These are phyloP conservation scores for Brachypalpus laphriformis DNA, from an alignment of 2,888 invertebrate species.

Conservation along the genomic window DNA sequence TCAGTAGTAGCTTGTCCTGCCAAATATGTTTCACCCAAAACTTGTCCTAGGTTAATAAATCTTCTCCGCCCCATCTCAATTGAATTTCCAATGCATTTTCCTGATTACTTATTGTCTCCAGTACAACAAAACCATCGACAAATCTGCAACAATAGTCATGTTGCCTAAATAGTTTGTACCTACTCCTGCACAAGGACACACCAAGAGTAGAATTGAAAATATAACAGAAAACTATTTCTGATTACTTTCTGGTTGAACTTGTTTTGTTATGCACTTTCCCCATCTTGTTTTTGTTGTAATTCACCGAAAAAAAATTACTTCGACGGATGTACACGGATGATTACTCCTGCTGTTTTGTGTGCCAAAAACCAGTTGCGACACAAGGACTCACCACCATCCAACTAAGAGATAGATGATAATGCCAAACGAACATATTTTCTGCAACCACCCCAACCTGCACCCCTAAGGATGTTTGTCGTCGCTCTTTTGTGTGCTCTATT, in stretches of 20 bases:
- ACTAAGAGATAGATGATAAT: constrained; percentile 44
- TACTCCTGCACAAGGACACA: constrained; percentile 60
- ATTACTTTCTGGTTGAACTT: constrained; percentile 67
- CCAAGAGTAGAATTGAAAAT: constrained; percentile 40
- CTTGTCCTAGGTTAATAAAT: constrained; percentile 31
- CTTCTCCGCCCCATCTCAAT: constrained; percentile 23
- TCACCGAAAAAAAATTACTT: constrained; percentile 46
- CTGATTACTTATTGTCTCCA: constrained; percentile 54
- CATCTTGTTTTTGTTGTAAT: constrained; percentile 16
- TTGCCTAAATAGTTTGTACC: constrained; percentile 33
- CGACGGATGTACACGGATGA: constrained; percentile 62
- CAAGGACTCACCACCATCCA: constrained; percentile 47
- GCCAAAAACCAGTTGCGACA: constrained; percentile 69
- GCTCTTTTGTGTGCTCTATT: constrained; percentile 64
- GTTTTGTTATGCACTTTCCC: constrained; percentile 17
- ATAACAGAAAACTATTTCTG: constrained; percentile 67
- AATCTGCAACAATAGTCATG: constrained; percentile 1
- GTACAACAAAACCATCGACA: background rate
- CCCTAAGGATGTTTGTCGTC: constrained; percentile 53
- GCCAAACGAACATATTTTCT: constrained; percentile 31
- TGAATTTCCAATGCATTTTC: constrained; percentile 57
- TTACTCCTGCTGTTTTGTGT: constrained; percentile 67
- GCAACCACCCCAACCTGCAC: background rate
- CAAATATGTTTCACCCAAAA: constrained; percentile 13
- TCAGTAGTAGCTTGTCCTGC: background rate